These are phyloP conservation scores for Pherbina coryleti DNA, from an alignment of 2,888 invertebrate species.

Conservation along the genomic window DNA sequence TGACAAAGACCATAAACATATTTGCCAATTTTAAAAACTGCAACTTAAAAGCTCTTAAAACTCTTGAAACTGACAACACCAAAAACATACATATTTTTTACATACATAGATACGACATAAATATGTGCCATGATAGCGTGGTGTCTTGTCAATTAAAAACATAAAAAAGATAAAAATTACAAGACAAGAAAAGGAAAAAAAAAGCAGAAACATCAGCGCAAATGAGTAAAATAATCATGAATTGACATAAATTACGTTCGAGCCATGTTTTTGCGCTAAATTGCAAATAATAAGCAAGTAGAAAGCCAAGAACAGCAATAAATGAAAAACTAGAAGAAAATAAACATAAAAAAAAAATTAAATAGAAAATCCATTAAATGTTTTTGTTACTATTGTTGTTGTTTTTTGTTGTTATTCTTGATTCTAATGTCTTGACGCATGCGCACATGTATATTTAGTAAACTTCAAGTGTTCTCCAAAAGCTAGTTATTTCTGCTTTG, in stretches of 20 bases:
- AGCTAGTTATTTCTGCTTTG: conserved; percentile 32
- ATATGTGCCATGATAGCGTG: too few species aligned
- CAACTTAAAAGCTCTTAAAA: too few species aligned
- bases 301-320: neutral
- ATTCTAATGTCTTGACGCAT: neutral
- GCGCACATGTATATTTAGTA: neutral
- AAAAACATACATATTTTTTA: too few species aligned
- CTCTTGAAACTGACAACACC: too few species aligned
- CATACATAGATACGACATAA: too few species aligned
- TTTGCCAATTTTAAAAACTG: too few species aligned
- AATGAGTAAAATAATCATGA: conserved; percentile 34
- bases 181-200: too few species aligned
- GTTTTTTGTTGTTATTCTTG: too few species aligned
- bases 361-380: conserved; percentile 14
- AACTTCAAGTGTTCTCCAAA: conserved; percentile 7
- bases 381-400: neutral
- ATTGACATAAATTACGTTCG: conserved; percentile 39
- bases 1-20: too few species aligned
- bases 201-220: neutral
- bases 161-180: too few species aligned
- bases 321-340: neutral
- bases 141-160: too few species aligned
- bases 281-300: conserved; percentile 29
- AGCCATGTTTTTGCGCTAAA: conserved; percentile 36
- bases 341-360: conserved; percentile 10